Base-by-base conservation (phyloP, 2,888 invertebrate genomes). In the Thelaira solivaga region DNA sequence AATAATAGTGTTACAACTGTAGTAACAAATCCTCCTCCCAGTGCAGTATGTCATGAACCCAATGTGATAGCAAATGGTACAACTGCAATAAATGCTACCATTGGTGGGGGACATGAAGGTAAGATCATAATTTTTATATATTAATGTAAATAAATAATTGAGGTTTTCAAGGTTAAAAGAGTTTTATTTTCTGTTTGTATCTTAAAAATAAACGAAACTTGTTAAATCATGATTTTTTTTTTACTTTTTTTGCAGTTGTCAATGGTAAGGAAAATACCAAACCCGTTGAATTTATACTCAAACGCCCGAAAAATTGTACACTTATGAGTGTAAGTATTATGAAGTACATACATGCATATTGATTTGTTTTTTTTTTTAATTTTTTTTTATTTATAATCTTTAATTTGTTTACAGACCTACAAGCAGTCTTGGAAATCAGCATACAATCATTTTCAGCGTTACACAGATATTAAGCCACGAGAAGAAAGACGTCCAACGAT, bases 401-500 rank as follows among this genome's bases (percentile, higher is more conserved):
- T n/a, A 57, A 41, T 20, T 57, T 72, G 1, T 11, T 86, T 93
- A n/a, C 90, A 92, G 87, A 91, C 92, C 20, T 94, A 93, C 84
- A 91, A 92, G 75, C 92, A 92, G 80, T 91, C 91, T 10, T 93
- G 94, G 92, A 94, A 94, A 86, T 90, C 94, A 3, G 91, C 92
- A 6, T 92, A 93, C 84, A 94, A 94, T 88, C 95, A 95, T 88
- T 95, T 94, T 86, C 89, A 92, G 81, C 90, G 93, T 29, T 92
- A 94, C 82, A 91, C 93, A 0, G 98, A 98, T 89, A 96, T 98
- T 10, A 94, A 94, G 84, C 93, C 95, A 0, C 94, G 95, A 83
- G 96, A 97, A 82, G 97, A 97, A 87, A 92, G 96, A 79, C 92
- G 95, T 76, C 93, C 96, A 0, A 93, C 94, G 1, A 94, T 98